A percentile compares a stretch with the other conserved stretches of the same genome.
Conservation (phyloP, 2,113 vertebrate genomes). For the Seriola aureovittata region DNA sequence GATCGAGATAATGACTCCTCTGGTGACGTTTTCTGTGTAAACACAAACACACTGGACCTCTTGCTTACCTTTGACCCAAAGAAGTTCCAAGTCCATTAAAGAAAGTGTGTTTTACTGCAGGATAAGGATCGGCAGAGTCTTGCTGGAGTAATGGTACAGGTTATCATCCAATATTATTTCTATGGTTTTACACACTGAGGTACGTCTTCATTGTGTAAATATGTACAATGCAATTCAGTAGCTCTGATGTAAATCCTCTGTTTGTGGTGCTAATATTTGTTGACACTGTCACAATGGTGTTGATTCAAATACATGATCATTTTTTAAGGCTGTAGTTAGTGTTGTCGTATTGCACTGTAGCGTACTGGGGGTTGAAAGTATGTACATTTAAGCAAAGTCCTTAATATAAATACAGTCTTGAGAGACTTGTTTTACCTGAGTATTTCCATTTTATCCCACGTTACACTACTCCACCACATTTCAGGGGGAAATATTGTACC, state of each 20-base stretch:
- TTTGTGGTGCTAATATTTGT: background rate
- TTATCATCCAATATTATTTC: background rate
- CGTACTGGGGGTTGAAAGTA: too few relatives aligned
- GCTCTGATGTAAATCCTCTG: background rate
- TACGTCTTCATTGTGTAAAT: background rate
- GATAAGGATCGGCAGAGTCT: background rate
- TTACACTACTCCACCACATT: too few relatives aligned
- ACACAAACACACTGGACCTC: constrained; percentile 76
- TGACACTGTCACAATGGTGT: background rate
- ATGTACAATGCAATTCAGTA: background rate
- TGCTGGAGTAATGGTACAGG: too few relatives aligned
- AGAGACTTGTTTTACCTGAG: too few relatives aligned
- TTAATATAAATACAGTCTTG: too few relatives aligned
- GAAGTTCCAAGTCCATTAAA: constrained; percentile 21
- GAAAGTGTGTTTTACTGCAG: constrained; percentile 5
- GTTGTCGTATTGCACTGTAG: background rate
- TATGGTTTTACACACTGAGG: background rate
- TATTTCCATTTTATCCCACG: too few relatives aligned
- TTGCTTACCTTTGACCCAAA: constrained; percentile 75
- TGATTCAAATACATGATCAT: background rate
- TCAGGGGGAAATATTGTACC: background rate
- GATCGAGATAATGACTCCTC: constrained; percentile 70
- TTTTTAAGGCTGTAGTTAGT: background rate
- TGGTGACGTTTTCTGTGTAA: constrained; percentile 73
- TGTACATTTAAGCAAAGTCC: too few relatives aligned